Conservation (phyloP, 2,888 invertebrate species). For the Lasioglossum lativentre region DNA sequence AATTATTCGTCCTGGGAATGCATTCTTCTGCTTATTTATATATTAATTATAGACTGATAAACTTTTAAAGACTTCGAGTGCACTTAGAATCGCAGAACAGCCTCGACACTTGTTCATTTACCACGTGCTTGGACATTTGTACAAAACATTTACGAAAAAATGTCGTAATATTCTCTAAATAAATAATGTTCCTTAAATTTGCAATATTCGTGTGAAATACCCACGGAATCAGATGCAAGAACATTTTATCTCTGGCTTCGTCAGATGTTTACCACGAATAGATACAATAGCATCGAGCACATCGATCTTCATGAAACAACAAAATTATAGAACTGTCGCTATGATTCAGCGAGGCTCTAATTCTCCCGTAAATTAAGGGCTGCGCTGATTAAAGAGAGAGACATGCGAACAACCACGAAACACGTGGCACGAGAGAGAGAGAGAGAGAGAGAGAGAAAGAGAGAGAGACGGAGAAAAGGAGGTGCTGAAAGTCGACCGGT, state of each 20-base stretch:
- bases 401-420: slow-evolving; percentile 39
- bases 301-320: slow-evolving; percentile 48
- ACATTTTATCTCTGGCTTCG: not conserved
- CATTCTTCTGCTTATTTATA: too few species aligned
- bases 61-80: not conserved
- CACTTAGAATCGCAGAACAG: too few species aligned
- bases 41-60: too few species aligned
- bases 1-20: not conserved
- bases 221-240: not conserved
- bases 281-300: slow-evolving; percentile 26
- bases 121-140: not conserved
- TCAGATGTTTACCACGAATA: not conserved
- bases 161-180: not conserved
- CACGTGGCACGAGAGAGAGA: slow-evolving; percentile 38
- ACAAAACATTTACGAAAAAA: not conserved
- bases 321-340: slow-evolving; percentile 46
- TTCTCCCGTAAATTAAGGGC: slow-evolving; percentile 57
- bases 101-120: too few species aligned
- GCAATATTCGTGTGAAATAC: not conserved
- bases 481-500: slow-evolving; percentile 65
- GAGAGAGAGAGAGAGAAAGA: not conserved
- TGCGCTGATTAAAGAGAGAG: slow-evolving; percentile 64
- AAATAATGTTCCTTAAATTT: not conserved
- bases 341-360: slow-evolving; percentile 64
- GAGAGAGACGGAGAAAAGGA: slow-evolving; percentile 61